Percentiles rank a stretch among this genome's conserved stretches.
These are phyloP conservation scores for Saccopteryx leptura DNA, from an alignment of 2,113 vertebrate genomes.

Conservation along the genomic window DNA sequence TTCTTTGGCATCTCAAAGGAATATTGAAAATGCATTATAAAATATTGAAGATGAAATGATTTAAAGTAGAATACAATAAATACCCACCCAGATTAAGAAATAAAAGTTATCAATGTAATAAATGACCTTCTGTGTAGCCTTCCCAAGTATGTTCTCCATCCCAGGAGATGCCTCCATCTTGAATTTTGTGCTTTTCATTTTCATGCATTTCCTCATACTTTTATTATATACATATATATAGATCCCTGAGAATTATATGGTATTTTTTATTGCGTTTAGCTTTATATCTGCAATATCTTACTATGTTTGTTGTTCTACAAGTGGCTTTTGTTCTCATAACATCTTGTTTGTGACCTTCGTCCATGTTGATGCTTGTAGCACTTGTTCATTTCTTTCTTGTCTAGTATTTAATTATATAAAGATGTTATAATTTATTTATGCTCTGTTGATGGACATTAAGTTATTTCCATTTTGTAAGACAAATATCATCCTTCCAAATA, in stretches of 20 bases:
- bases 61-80: background rate
- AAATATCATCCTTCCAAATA: background rate
- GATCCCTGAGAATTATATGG: background rate
- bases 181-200: background rate
- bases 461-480: background rate
- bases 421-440: background rate
- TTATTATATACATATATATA: background rate
- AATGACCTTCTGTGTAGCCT: background rate
- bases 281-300: background rate
- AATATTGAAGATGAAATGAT: constrained; percentile 29
- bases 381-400: background rate
- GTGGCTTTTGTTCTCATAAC: background rate
- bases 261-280: background rate
- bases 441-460: background rate
- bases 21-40: constrained; percentile 52
- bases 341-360: background rate
- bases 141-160: background rate
- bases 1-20: background rate
- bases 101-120: background rate
- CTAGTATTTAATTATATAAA: background rate
- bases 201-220: background rate
- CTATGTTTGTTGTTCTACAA: background rate
- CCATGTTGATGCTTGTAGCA: background rate
- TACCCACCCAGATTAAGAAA: background rate
- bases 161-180: background rate